phyloP scores from a whole-genome alignment of 1,140 invertebrate genomes.

The Psilanteris sp. region DNA sequence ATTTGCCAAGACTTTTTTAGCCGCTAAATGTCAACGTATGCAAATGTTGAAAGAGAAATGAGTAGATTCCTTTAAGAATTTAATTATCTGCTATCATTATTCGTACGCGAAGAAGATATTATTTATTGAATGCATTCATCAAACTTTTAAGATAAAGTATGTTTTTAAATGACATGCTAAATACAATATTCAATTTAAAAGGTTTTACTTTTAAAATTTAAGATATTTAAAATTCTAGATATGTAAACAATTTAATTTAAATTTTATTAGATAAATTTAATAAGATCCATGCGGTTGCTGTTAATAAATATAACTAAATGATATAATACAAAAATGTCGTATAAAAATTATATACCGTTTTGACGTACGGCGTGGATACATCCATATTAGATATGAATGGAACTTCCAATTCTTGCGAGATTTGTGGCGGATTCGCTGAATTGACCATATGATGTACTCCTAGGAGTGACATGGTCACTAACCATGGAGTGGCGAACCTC shows the following conservation, averaged over 20 bases:
- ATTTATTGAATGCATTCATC: too few species aligned
- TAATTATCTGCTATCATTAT: conserved; percentile 1
- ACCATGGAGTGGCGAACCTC: conserved; percentile 69
- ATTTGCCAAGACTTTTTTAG: not conserved
- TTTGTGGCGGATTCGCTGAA: conserved; percentile 54
- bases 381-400: conserved; percentile 46
- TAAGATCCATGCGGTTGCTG: too few species aligned
- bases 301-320: too few species aligned
- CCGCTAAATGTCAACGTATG: conserved; percentile 31
- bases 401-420: conserved; percentile 71
- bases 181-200: too few species aligned
- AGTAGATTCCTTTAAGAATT: conserved; percentile 1
- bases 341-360: conserved; percentile 30
- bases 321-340: too few species aligned
- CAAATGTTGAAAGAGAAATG: conserved; percentile 23
- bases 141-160: too few species aligned
- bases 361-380: conserved; percentile 18
- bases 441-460: conserved; percentile 69
- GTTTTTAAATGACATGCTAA: too few species aligned
- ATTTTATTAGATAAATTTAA: too few species aligned
- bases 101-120: too few species aligned
- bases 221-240: too few species aligned
- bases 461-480: conserved; percentile 77
- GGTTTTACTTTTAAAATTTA: too few species aligned
- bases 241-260: too few species aligned